A percentile compares a stretch with the other conserved stretches of the same genome.
phyloP scores from a whole-genome alignment of 2,113 vertebrate genomes.

The Crotalus helleri region DNA sequence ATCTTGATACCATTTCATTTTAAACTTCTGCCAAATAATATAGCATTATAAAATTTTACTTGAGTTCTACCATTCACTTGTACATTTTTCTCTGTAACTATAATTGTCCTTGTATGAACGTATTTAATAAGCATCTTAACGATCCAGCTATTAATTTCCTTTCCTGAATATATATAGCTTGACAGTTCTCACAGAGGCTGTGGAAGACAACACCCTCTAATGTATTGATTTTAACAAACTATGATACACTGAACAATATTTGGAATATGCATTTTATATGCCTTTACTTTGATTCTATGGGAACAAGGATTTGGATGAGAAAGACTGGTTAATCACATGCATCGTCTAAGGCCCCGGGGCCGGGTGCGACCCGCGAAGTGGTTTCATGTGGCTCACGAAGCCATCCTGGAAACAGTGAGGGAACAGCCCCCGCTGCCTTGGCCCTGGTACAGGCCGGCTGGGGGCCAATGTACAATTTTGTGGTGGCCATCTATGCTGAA shows the following conservation, averaged over 20 bases:
- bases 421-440: too few relatives aligned
- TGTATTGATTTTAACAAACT: background rate
- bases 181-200: background rate
- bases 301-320: background rate
- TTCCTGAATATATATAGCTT: background rate
- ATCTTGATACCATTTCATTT: background rate
- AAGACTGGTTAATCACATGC: too few relatives aligned
- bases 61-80: slow-evolving; percentile 76
- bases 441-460: too few relatives aligned
- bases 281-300: background rate
- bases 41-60: background rate
- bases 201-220: background rate
- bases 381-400: too few relatives aligned
- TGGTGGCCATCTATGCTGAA: too few relatives aligned
- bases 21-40: background rate
- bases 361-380: too few relatives aligned
- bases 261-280: background rate
- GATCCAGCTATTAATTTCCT: slow-evolving; percentile 75
- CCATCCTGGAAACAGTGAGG: too few relatives aligned
- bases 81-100: slow-evolving; percentile 97
- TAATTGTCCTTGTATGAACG: slow-evolving; percentile 97
- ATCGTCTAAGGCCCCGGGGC: too few relatives aligned
- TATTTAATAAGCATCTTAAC: slow-evolving; percentile 93
- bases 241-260: background rate
- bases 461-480: too few relatives aligned